Evolutionary conservation across 92 coral and sea anemone genomes (phyloP).

Genomic region (Isaurus tuberculatus): DNA sequence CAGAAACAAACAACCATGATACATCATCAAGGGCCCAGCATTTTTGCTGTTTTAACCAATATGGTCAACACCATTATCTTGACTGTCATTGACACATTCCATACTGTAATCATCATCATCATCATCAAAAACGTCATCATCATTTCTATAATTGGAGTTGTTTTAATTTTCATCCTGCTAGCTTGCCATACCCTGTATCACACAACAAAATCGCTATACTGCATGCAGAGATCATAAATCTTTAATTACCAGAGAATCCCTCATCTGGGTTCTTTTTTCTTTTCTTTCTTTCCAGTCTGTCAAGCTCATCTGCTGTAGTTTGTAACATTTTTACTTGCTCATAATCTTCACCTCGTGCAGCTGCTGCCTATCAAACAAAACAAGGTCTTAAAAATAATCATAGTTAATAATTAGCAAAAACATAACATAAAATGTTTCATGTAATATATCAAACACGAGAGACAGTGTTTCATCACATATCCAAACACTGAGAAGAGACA

Average conservation of each 20-base stretch:
- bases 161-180: no score
- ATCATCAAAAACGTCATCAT: no score
- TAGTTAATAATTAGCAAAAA: no score
- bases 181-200: no score
- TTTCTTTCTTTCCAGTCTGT: constrained; percentile 85
- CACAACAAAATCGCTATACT: no score
- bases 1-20: not conserved
- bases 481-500: no score
- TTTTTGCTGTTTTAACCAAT: not conserved
- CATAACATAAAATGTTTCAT: no score
- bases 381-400: not conserved
- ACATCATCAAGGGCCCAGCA: no score
- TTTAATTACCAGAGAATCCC: constrained; percentile 87
- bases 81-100: not conserved
- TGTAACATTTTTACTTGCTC: constrained; percentile 89
- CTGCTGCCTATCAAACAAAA: constrained; percentile 76
- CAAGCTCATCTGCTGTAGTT: constrained; percentile 94
- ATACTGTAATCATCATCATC: not conserved
- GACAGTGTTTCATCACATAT: no score
- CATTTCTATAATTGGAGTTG: no score
- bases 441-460: no score
- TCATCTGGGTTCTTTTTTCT: constrained; percentile 93
- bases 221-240: not conserved
- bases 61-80: not conserved
- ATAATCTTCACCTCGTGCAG: constrained; percentile 88